A percentile compares a stretch with the other conserved stretches of the same genome.
phyloP scores from a whole-genome alignment of 2,888 invertebrate species.

The Drosophila lutescens region DNA sequence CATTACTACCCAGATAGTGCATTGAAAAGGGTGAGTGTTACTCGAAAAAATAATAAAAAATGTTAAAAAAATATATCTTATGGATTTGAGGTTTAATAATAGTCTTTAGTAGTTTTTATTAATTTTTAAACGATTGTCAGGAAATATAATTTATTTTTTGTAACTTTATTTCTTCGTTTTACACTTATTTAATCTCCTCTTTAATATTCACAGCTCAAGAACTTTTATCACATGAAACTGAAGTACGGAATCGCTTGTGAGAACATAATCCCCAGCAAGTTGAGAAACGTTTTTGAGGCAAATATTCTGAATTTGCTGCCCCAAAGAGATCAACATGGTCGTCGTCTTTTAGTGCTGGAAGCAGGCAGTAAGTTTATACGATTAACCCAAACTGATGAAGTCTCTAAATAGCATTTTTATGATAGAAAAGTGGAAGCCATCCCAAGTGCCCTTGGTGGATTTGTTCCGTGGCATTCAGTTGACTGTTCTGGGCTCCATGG shows the following conservation, averaged over 20 bases:
- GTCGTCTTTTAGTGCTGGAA: slow-evolving; percentile 89
- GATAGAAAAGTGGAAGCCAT: slow-evolving; percentile 90
- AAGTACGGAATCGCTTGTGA: slow-evolving; percentile 87
- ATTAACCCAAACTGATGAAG: not conserved
- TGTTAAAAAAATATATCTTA: too few relatives aligned
- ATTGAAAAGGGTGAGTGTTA: slow-evolving; percentile 88
- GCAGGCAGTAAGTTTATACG: slow-evolving; percentile 87
- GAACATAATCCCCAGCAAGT: slow-evolving; percentile 87
- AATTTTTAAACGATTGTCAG: too few relatives aligned
- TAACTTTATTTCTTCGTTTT: not conserved
- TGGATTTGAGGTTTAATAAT: too few relatives aligned
- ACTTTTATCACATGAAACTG: slow-evolving; percentile 89
- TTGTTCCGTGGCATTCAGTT: slow-evolving; percentile 90
- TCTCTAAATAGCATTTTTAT: not conserved
- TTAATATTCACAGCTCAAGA: slow-evolving; percentile 86
- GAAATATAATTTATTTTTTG: too few relatives aligned
- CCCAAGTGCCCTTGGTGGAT: slow-evolving; percentile 87
- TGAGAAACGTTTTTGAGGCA: slow-evolving; percentile 87
- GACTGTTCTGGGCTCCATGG: slow-evolving; percentile 89
- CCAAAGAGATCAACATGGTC: slow-evolving; percentile 88
- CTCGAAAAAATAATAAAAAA: too few relatives aligned
- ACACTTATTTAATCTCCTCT: not conserved
- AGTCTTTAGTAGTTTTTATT: too few relatives aligned
- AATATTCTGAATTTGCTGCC: slow-evolving; percentile 89
- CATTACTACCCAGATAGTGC: slow-evolving; percentile 94